Percentiles rank a stretch among this genome's conserved stretches.
Conservation (phyloP, 2,888 invertebrate species). For the Lapara coniferarum region DNA sequence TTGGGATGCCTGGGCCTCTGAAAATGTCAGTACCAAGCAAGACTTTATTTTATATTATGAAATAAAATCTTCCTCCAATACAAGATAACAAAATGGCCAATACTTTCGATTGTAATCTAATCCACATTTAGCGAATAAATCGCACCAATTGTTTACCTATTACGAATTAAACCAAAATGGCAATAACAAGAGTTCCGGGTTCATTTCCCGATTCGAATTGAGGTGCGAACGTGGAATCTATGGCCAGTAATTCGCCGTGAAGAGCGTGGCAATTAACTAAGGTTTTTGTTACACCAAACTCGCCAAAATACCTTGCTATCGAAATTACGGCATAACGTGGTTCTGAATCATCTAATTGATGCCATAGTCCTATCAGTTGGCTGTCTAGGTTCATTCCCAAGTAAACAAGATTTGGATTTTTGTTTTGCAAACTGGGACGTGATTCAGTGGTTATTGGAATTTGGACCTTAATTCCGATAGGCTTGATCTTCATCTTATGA, state of each 20-base stretch:
- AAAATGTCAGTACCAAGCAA: too few species aligned
- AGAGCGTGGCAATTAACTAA: constrained; percentile 17
- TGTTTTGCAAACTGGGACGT: too few species aligned
- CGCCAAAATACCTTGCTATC: constrained; percentile 2
- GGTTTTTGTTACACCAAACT: constrained; percentile 1
- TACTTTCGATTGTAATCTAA: neutral
- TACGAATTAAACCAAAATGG: constrained; percentile 12
- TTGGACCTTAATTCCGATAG: too few species aligned
- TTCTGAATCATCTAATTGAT: too few species aligned
- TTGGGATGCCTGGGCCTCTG: too few species aligned
- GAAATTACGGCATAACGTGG: neutral
- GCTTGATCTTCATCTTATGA: too few species aligned
- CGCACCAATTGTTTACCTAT: constrained; percentile 12
- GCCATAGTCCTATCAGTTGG: too few species aligned
- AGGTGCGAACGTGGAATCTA: constrained; percentile 9
- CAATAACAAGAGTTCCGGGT: constrained; percentile 16
- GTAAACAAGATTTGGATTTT: too few species aligned
- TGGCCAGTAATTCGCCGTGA: constrained; percentile 20
- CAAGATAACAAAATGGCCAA: neutral
- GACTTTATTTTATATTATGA: too few species aligned
- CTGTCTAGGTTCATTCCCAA: too few species aligned
- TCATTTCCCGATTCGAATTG: constrained; percentile 20
- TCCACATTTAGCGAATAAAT: neutral
- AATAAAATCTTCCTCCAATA: too few species aligned
- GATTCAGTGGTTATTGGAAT: too few species aligned